Evolutionary conservation across 2,797 vertebrate species (phyloP).

Genomic region (Gymnopithys bicolor): DNA sequence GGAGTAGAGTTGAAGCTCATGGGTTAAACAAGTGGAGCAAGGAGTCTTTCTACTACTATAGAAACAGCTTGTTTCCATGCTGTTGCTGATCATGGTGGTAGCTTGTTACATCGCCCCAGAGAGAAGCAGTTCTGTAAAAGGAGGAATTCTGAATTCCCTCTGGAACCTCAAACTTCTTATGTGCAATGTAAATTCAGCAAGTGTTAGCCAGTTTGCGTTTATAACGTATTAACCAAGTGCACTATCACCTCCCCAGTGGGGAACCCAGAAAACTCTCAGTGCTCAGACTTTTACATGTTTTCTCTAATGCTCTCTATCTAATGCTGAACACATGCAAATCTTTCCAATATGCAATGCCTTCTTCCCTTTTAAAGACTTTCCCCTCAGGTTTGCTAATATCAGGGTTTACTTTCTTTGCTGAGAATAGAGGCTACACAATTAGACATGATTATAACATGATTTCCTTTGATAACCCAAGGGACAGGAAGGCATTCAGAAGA

Average conservation of each 20-base stretch:
- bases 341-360: neutral
- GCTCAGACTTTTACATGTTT: neutral
- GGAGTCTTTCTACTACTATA: neutral
- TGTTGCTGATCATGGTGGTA: neutral
- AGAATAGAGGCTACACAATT: neutral
- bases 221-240: constrained; percentile 19
- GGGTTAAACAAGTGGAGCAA: neutral
- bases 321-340: neutral
- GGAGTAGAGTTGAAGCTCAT: neutral
- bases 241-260: neutral
- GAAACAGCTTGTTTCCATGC: neutral
- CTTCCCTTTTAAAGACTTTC: neutral
- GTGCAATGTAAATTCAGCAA: constrained; percentile 33
- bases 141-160: constrained; percentile 33
- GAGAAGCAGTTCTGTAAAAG: neutral
- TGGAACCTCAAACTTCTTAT: constrained; percentile 16
- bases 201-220: constrained; percentile 27
- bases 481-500: neutral
- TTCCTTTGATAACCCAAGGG: neutral
- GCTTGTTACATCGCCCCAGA: neutral
- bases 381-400: constrained; percentile 24
- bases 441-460: neutral
- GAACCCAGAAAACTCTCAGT: neutral
- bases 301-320: neutral
- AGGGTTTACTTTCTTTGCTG: constrained; percentile 9